Evolutionary conservation across 1,140 invertebrate species (phyloP).

Genomic region (Lordiphosa mommai): DNA sequence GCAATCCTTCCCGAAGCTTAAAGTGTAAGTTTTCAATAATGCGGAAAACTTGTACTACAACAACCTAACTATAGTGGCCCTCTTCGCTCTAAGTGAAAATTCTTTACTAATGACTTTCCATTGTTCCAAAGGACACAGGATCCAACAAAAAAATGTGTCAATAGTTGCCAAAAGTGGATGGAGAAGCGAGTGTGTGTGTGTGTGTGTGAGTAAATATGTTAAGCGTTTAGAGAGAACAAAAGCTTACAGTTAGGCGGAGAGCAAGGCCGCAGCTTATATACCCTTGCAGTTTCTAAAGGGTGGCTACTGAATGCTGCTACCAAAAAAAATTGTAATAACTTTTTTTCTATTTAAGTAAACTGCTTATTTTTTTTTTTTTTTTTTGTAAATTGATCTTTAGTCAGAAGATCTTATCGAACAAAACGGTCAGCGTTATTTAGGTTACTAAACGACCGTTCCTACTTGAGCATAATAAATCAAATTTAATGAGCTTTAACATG

Average conservation of each 20-base stretch:
- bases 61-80: slow-evolving; percentile 7
- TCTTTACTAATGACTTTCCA: slow-evolving; percentile 64
- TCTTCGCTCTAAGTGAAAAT: slow-evolving; percentile 35
- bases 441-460: no score
- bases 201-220: slow-evolving; percentile 15
- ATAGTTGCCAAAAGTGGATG: slow-evolving; percentile 25
- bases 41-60: slow-evolving; percentile 43
- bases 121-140: slow-evolving; percentile 24
- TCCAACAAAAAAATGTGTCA: slow-evolving; percentile 26
- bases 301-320: no score
- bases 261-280: no score
- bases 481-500: no score
- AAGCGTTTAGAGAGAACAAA: background rate
- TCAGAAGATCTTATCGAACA: no score
- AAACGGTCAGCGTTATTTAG: no score
- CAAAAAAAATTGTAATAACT: no score
- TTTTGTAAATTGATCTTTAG: no score
- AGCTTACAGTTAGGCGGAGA: background rate
- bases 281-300: no score
- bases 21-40: slow-evolving; percentile 71
- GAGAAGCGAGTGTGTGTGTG: slow-evolving; percentile 3
- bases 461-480: no score
- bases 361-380: no score
- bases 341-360: no score
- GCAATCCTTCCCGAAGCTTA: slow-evolving; percentile 26